Evolutionary conservation across 2,113 vertebrate genomes (phyloP).

Genomic region (Rhombomys opimus): DNA sequence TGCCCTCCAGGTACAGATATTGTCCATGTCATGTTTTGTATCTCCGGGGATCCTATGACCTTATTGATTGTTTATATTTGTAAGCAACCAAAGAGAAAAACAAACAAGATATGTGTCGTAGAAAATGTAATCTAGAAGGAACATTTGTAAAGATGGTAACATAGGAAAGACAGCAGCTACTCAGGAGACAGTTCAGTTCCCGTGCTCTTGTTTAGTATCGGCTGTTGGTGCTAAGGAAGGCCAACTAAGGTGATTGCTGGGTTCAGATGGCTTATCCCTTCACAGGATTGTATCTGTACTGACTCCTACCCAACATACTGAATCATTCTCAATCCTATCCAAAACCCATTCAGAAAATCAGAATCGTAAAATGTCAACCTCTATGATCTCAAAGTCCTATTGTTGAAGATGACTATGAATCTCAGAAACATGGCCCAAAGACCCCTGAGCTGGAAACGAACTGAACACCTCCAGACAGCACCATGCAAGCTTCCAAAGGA

Average conservation of each 20-base stretch:
- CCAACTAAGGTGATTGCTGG: not conserved
- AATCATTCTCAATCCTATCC: not conserved
- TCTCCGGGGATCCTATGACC: not conserved
- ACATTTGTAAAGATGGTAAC: conserved; percentile 6
- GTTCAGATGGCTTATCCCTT: not conserved
- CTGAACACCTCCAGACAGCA: not conserved
- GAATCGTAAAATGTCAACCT: not conserved
- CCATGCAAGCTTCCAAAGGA: not conserved
- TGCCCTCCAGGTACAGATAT: not conserved
- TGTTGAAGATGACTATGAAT: not conserved
- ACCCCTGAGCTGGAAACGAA: not conserved
- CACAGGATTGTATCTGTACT: not conserved
- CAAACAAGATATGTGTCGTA: not conserved
- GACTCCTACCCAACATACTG: not conserved
- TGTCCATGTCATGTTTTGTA: not conserved
- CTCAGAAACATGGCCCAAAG: not conserved
- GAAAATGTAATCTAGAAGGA: conserved; percentile 22
- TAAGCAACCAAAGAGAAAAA: not conserved
- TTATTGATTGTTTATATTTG: conserved; percentile 1
- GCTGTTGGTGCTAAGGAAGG: not conserved
- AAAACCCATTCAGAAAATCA: conserved; percentile 28
- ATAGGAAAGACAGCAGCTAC: not conserved
- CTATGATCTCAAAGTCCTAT: too few species aligned
- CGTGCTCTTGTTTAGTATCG: not conserved
- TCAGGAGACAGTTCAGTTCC: not conserved